Evolutionary conservation across 2,888 invertebrate genomes (phyloP).

Genomic region (Nyleta sp.): DNA sequence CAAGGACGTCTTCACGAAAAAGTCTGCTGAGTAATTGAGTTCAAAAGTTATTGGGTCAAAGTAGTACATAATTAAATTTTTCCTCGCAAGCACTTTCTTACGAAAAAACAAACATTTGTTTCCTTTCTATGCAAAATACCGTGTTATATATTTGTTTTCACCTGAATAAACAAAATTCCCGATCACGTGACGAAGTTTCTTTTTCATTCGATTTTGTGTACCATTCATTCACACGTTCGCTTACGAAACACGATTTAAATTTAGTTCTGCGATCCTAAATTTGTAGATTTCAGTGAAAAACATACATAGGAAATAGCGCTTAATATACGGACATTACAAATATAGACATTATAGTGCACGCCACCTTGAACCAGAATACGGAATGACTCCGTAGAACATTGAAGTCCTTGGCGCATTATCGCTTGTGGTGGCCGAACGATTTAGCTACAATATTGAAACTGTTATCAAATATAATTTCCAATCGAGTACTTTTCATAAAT

Average conservation of each 20-base stretch:
- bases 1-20: conserved; percentile 24
- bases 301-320: conserved; percentile 34
- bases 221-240: conserved; percentile 24
- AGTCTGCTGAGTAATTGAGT: neutral
- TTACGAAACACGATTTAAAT: conserved; percentile 23
- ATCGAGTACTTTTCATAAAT: too few species aligned
- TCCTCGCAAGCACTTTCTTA: neutral
- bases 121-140: neutral
- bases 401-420: conserved; percentile 62
- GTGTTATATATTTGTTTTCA: neutral
- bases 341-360: conserved; percentile 60
- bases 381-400: conserved; percentile 54
- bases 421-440: conserved; percentile 44
- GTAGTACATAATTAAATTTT: neutral
- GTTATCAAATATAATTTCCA: conserved; percentile 14
- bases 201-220: conserved; percentile 9
- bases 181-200: neutral
- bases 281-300: conserved; percentile 24
- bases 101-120: neutral
- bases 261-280: conserved; percentile 19
- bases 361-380: conserved; percentile 65
- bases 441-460: conserved; percentile 23
- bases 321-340: conserved; percentile 50
- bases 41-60: conserved; percentile 19
- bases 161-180: neutral